Evolutionary conservation across 1,140 invertebrate genomes (phyloP), one percentile per base, ranked within the genome.

Genomic region (Phthorimaea operculella): DNA sequence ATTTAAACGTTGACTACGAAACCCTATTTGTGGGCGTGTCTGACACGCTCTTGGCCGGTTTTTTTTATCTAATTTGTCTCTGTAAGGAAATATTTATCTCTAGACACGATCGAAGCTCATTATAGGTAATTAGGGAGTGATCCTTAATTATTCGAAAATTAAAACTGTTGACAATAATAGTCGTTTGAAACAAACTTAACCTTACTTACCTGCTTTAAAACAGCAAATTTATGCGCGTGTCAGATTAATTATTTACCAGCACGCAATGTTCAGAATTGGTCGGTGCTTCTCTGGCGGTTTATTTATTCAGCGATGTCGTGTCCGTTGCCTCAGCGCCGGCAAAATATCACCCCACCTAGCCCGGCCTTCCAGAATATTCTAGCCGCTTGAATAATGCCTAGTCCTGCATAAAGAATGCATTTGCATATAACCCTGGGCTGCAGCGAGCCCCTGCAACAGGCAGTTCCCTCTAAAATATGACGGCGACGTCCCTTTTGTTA

Each of bases 361-460:
- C 52, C 58, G 36, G 55, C 58, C 58, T 60, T 52, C 57, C 61
- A 62, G 60, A 72, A 71, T 74, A 71, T 69, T 71, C 65, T 68
- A 66, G 53, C 57, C 57, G 62, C 59, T 61, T 74, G 68, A 76
- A 74, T 78, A 76, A 78, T 72, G 62, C 59, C 59, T 57, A 66
- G 58, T 66, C 63, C 67, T 63, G 63, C 63, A 64, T 76, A 71
- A 71, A 78, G 57, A 70, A 76, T 76, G 64, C 66, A 74, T 74
- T 71, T 72, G 65, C 66, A 68, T 76, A 68, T 56, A 55, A 63
- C 62, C 56, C 64, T 55, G 36, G 51, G 33, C 61, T 57, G 56
- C 63, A 28, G 21, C 21, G 6, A 28, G 21, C 21, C 51, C 21
- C 63, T 61, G 58, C 64, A 65, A 67, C 59, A 62, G 62, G 56